Evolutionary conservation across 2,888 invertebrate genomes (phyloP), one percentile per base, ranked within the genome.

Genomic region (Synergus laeviventris): DNA sequence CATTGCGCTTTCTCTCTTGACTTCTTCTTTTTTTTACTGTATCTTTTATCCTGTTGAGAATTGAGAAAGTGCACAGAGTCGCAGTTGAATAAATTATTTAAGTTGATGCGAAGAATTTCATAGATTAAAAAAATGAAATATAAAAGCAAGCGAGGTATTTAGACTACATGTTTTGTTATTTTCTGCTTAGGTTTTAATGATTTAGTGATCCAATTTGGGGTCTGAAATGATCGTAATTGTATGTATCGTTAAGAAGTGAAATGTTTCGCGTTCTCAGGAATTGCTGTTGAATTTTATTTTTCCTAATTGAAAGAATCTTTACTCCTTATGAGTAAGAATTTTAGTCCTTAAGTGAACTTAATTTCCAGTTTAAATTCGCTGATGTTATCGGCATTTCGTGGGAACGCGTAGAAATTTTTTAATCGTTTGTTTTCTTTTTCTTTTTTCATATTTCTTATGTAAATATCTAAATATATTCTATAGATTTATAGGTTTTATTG

Each of bases 381-480:
- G 74, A 82, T 84, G 77, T 78, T 76, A 70, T 62, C 64, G 78
- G 81, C 78, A 83, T 75, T 83, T 84, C 81, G 81, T 85, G 82
- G 81, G 76, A 85, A 84, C 78, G 79, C 82, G 81, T 77, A 74
- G 79, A 84, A 74, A 77, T 79, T 45, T 81, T 75, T 78, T 80
- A 82, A 78, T 76, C 54, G 81, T 81, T 77, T 76, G 73, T 78
- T 76, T 83, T 75, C 79, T 86, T 88, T 87, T 82, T 82, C 81
- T 80, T 86, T 88, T 87, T 82, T 82, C 81, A 85, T 84, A 86
- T 83, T 84, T 82, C 85, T 84, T 84, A 61, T 90, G 90, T 90
- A 89, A 85, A 90, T 90, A 90, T 79, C 86, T 83, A 84, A 84
- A 86, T 86, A 87, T 89, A 89, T 87, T 87, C 87, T 85, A 86